Evolutionary conservation across 2,797 vertebrate genomes (phyloP), one percentile per base, ranked within the genome.

Genomic region (Rallus crepitans): DNA sequence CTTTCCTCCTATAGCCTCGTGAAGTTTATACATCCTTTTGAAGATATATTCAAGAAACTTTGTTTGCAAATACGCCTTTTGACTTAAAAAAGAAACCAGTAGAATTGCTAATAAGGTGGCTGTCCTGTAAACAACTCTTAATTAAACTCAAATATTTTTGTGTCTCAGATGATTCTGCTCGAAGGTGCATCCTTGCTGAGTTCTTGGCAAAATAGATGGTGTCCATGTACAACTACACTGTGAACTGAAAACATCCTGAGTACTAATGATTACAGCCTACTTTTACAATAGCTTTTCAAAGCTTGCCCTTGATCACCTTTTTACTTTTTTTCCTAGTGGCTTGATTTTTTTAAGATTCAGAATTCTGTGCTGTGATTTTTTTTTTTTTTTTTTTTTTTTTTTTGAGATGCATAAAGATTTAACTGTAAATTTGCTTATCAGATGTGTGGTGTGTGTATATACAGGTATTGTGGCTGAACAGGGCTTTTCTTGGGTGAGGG

Each of bases 131-230:
- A 78, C 37, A 53, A 11, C 37, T 88, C 40, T 37, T 82, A 93
- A 84, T 89, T 72, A 91, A 69, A 42, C n/a, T 80, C n/a, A 63
- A 31, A 65, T 85, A 81, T 75, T 94, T 94, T 82, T 8, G 12
- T 82, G 28, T 93, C 35, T 87, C 93, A 42, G 7, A 25, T 87
- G 83, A 75, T 52, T 94, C 42, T 91, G 53, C 61, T 83, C 75
- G 59, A 83, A 77, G 40, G 52, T 71, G 27, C 40, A 69, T 93
- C 39, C 45, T 77, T 86, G 61, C 52, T 70, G 60, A 5, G 23
- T 33, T 93, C 30, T 55, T 86, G 72, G 61, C 53, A 90, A 68
- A 70, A 42, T 20, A 77, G 48, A 57, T 78, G 33, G 50, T 91
- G 6, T 64, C 93, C 15, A 27, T 83, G 4, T n/a, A 8, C 40